Evolutionary conservation across 1,140 invertebrate species (phyloP).

Genomic region (Drosophila athabasca): DNA sequence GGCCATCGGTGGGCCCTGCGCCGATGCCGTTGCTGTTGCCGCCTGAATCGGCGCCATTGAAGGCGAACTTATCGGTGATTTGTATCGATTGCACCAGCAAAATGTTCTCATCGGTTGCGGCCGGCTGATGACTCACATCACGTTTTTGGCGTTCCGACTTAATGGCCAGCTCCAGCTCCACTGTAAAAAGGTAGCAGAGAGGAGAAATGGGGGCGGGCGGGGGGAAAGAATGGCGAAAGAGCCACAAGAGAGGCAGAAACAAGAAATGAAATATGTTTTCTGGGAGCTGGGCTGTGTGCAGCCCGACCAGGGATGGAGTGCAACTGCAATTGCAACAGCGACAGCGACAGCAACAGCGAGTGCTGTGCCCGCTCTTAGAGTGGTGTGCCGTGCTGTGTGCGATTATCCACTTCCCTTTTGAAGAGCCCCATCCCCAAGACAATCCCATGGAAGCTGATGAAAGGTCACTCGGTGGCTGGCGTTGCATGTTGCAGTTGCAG

Average conservation of each 20-base stretch:
- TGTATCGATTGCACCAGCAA: constrained; percentile 95
- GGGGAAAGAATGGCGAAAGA: constrained; percentile 31
- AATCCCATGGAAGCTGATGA: background rate
- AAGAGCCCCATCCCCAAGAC: too few relatives aligned
- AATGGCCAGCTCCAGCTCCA: constrained; percentile 71
- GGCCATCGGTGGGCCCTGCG: constrained; percentile 48
- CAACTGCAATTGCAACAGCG: background rate
- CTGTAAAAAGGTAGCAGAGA: constrained; percentile 64
- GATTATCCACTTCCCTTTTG: background rate
- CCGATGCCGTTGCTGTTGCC: constrained; percentile 40
- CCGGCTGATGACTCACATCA: constrained; percentile 83
- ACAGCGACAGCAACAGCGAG: background rate
- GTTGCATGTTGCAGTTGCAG: background rate
- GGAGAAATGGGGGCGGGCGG: constrained; percentile 12
- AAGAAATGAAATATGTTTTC: constrained; percentile 64
- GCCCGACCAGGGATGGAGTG: constrained; percentile 27
- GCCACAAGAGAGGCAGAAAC: constrained; percentile 36
- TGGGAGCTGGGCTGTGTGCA: constrained; percentile 24
- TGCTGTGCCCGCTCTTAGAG: background rate
- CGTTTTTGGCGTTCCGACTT: constrained; percentile 76
- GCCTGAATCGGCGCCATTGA: constrained; percentile 86
- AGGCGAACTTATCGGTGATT: constrained; percentile 96
- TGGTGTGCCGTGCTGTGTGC: background rate
- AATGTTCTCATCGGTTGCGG: constrained; percentile 89
- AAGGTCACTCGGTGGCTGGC: constrained; percentile 21